A percentile compares a stretch with the other conserved stretches of the same genome.
These are phyloP conservation scores for Myiozetetes cayanensis DNA, from an alignment of 2,113 vertebrate genomes.

Conservation along the genomic window DNA sequence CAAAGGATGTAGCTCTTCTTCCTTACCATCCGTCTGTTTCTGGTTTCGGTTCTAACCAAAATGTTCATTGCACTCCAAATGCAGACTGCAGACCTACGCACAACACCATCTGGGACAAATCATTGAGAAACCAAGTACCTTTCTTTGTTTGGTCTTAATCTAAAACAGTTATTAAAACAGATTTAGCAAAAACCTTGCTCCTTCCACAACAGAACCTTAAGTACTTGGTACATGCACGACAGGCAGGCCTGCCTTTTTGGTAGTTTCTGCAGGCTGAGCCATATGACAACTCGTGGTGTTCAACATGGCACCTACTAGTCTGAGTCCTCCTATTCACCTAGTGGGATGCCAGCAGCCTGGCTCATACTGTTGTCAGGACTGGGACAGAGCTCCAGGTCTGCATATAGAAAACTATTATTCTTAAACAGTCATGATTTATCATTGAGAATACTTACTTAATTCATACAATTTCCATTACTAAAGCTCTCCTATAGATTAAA, in stretches of 20 bases:
- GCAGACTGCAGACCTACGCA: neutral
- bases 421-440: constrained; percentile 16
- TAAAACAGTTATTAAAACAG: neutral
- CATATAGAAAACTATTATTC: neutral
- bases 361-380: neutral
- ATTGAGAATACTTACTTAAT: constrained; percentile 9
- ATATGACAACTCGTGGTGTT: neutral
- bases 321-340: neutral
- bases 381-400: neutral
- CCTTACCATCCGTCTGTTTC: neutral
- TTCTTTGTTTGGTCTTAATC: neutral
- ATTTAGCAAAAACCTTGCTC: neutral
- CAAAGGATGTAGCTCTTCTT: neutral
- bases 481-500: constrained; percentile 16
- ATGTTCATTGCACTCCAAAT: neutral
- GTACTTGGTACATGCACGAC: neutral
- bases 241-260: neutral
- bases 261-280: neutral
- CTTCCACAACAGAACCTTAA: neutral
- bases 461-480: constrained; percentile 27
- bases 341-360: neutral
- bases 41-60: constrained; percentile 13
- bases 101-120: neutral
- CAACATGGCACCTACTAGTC: neutral
- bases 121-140: neutral